Percentiles rank a stretch among this genome's conserved stretches.
These are phyloP conservation scores for Toxotes chatareus DNA, from an alignment of 2,113 vertebrate species.

Conservation along the genomic window DNA sequence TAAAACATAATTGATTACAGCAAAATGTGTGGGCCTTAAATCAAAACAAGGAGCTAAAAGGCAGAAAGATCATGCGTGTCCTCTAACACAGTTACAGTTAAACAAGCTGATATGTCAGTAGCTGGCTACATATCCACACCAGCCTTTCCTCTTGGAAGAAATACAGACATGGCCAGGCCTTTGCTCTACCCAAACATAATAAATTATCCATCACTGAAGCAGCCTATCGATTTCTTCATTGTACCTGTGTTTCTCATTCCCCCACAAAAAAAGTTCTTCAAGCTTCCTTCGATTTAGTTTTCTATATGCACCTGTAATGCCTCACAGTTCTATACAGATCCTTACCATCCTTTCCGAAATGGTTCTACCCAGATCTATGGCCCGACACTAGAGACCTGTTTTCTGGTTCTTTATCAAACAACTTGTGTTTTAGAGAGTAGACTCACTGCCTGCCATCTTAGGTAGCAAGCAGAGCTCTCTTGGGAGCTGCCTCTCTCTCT, in stretches of 20 bases:
- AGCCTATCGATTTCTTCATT: constrained; percentile 22
- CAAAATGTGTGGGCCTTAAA: not conserved
- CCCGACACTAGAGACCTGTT: constrained; percentile 23
- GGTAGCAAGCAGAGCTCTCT: constrained; percentile 5
- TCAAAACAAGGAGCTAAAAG: not conserved
- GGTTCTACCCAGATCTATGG: not conserved
- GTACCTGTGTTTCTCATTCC: not conserved
- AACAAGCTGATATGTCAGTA: not conserved
- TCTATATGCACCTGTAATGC: not conserved
- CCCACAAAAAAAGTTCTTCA: not conserved
- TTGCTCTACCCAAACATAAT: constrained; percentile 4
- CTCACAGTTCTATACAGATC: not conserved
- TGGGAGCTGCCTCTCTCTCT: constrained; percentile 30
- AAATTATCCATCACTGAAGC: constrained; percentile 26
- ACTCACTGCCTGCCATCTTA: constrained; percentile 29
- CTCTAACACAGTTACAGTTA: not conserved
- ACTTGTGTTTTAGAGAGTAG: constrained; percentile 19
- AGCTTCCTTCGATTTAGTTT: not conserved
- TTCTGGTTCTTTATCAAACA: constrained; percentile 12
- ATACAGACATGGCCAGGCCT: not conserved
- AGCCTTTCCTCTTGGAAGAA: not conserved
- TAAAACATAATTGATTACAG: not conserved
- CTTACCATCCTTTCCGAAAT: not conserved
- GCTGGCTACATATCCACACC: not conserved
- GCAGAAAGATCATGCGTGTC: not conserved